Conservation (phyloP, 2,888 invertebrate genomes). For the Drosophila paracracens region DNA sequence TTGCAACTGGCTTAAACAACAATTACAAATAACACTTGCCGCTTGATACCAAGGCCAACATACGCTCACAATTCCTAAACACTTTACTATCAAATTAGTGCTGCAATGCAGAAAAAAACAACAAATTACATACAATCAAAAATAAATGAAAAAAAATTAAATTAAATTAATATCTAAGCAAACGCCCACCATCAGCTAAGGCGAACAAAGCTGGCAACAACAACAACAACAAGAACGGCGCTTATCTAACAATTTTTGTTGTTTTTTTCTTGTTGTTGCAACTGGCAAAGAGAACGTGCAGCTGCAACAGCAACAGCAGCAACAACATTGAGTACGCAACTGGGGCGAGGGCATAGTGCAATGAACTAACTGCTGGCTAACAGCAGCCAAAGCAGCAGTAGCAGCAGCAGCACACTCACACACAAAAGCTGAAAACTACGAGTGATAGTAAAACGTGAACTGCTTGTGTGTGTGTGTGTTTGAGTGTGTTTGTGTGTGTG, state of each 20-base stretch:
- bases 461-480: conserved; percentile 16
- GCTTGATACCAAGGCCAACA: conserved; percentile 22
- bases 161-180: conserved; percentile 55
- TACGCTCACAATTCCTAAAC: conserved; percentile 1
- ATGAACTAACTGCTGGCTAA: conserved; percentile 78
- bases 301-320: conserved; percentile 53
- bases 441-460: conserved; percentile 75
- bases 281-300: conserved; percentile 76
- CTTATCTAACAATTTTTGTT: conserved; percentile 60
- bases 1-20: background rate
- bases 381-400: conserved; percentile 29
- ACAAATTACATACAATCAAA: background rate
- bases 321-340: conserved; percentile 65
- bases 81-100: conserved; percentile 12
- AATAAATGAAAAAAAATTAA: conserved; percentile 2
- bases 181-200: conserved; percentile 56
- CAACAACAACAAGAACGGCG: conserved; percentile 17
- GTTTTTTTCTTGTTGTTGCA: conserved; percentile 35
- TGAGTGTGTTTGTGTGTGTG: conserved; percentile 6
- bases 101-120: background rate
- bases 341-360: conserved; percentile 85
- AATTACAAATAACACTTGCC: background rate
- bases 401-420: conserved; percentile 37
- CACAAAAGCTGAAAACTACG: conserved; percentile 61
- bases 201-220: conserved; percentile 17